Conservation (phyloP, 2,797 vertebrate genomes). For the Capromys pilorides region DNA sequence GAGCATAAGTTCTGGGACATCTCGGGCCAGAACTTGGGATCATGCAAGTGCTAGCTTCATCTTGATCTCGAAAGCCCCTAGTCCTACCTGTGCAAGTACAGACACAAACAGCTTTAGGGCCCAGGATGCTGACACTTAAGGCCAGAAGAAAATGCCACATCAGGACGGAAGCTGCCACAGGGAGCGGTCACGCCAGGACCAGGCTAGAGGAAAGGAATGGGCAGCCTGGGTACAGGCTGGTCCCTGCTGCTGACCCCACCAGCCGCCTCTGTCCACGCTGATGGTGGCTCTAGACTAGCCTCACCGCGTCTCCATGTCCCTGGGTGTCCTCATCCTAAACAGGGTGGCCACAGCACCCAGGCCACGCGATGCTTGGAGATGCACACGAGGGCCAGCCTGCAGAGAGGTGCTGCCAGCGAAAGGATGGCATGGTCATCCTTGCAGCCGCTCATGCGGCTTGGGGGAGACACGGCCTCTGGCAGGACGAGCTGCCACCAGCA, state of each 20-base stretch:
- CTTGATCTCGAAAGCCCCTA: not conserved
- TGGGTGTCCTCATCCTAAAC: not conserved
- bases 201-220: not conserved
- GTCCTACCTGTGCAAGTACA: not conserved
- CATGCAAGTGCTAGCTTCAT: not conserved
- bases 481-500: not conserved
- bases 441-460: not conserved
- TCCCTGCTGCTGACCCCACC: not conserved
- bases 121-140: not conserved
- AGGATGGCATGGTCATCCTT: not conserved
- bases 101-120: not conserved
- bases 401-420: not conserved
- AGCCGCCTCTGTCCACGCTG: not conserved
- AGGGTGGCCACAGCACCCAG: not conserved
- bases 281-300: not conserved
- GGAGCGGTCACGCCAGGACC: not conserved
- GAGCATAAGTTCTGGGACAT: not conserved
- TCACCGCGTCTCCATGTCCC: not conserved
- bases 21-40: constrained; percentile 1
- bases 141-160: not conserved
- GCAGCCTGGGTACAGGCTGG: not conserved
- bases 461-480: not conserved
- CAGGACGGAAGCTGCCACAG: not conserved
- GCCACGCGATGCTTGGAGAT: not conserved
- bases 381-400: not conserved